A percentile compares a stretch with the other conserved stretches of the same genome.
Conservation (phyloP, 2,797 vertebrate species). For the Apodemus agrarius region DNA sequence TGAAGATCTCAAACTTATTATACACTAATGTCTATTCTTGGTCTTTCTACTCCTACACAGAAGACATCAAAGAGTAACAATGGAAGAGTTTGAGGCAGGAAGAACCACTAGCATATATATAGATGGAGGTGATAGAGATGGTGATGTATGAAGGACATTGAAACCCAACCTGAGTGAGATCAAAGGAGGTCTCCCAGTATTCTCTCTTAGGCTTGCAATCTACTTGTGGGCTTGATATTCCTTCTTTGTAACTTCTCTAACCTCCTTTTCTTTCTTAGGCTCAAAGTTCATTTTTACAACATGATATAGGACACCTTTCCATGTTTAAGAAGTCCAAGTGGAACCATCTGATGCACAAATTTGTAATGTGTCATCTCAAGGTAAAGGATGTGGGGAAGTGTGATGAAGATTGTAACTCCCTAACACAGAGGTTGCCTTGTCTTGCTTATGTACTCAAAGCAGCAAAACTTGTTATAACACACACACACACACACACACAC, state of each 20-base stretch:
- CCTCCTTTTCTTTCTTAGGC: slow-evolving; percentile 81
- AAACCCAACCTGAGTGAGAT: not conserved
- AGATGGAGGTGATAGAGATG: not conserved
- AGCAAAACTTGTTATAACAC: not conserved
- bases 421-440: not conserved
- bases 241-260: not conserved
- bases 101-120: not conserved
- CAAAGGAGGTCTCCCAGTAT: accelerated
- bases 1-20: not conserved
- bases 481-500: too few species aligned
- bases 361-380: slow-evolving; percentile 93
- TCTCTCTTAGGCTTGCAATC: not conserved
- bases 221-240: accelerated
- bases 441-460: not conserved
- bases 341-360: slow-evolving; percentile 92
- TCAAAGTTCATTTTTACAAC: slow-evolving; percentile 89
- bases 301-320: slow-evolving; percentile 92
- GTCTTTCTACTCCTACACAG: not conserved
- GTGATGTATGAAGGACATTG: not conserved
- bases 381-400: slow-evolving; percentile 80
- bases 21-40: not conserved
- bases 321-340: slow-evolving; percentile 92
- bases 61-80: not conserved
- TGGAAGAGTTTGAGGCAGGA: not conserved
- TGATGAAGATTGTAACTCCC: not conserved